Conservation (phyloP, 2,113 vertebrate species). For the Poicephalus gulielmi region DNA sequence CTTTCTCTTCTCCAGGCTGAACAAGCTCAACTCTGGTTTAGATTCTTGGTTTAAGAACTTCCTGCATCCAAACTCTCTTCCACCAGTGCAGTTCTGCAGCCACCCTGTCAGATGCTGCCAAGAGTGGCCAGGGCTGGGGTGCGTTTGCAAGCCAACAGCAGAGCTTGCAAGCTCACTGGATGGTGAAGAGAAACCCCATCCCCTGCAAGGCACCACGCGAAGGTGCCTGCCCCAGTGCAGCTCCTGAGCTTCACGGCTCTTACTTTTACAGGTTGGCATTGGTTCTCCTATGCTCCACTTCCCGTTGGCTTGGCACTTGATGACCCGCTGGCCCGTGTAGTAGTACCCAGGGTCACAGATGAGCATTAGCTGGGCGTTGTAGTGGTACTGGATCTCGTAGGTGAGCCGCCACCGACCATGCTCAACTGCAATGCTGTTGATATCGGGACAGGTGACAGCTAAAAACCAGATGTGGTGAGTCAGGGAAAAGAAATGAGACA, state of each 20-base stretch:
- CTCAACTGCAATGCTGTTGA: constrained; percentile 86
- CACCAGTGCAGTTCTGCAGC: not conserved
- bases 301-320: constrained; percentile 89
- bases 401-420: constrained; percentile 95
- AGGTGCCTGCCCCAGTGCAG: accelerated
- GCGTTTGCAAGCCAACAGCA: accelerated
- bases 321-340: constrained; percentile 91
- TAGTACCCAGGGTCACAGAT: constrained; percentile 96
- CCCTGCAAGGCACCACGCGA: accelerated
- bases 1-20: not conserved
- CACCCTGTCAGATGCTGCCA: not conserved
- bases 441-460: constrained; percentile 92
- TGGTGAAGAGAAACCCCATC: accelerated
- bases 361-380: constrained; percentile 92
- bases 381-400: constrained; percentile 92
- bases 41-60: not conserved
- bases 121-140: accelerated
- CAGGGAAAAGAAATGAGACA: not conserved
- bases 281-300: constrained; percentile 91
- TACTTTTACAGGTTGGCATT: constrained; percentile 89
- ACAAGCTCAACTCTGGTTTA: not conserved
- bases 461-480: not conserved
- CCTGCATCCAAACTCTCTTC: not conserved
- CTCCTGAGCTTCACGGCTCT: constrained; percentile 45
- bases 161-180: accelerated